phyloP scores from a whole-genome alignment of 2,888 invertebrate genomes.

The Ennomos quercinarius region DNA sequence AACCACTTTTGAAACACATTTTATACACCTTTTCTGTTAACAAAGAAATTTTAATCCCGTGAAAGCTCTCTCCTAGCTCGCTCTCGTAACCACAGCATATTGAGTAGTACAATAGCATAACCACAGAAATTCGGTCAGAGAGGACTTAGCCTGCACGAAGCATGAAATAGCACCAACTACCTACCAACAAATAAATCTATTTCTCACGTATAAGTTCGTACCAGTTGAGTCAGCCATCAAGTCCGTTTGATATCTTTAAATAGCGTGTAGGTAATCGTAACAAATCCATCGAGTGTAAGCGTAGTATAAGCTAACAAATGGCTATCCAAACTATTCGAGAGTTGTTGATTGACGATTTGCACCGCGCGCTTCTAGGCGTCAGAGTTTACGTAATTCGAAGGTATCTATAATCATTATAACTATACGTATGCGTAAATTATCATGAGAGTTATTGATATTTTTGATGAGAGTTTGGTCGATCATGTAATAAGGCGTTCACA shows the following conservation, averaged over 20 bases:
- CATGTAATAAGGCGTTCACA: no score
- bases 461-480: no score
- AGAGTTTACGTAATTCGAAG: conserved; percentile 20
- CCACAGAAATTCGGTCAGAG: no score
- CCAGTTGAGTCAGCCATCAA: conserved; percentile 26
- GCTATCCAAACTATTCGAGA: conserved; percentile 22
- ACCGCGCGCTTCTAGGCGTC: conserved; percentile 27
- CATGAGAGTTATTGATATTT: no score
- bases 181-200: no score
- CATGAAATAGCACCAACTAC: background rate
- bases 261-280: conserved; percentile 27
- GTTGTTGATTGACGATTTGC: conserved; percentile 37
- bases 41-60: no score
- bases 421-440: background rate
- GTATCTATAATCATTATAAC: background rate
- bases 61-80: no score
- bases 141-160: background rate
- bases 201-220: background rate
- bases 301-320: conserved; percentile 14
- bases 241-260: conserved; percentile 25
- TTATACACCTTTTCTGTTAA: no score
- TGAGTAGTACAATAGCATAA: no score
- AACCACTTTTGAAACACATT: no score
- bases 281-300: conserved; percentile 27
- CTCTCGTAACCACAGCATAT: no score